phyloP scores from a whole-genome alignment of 2,888 invertebrate species.

The Drosophila nigritarsus region DNA sequence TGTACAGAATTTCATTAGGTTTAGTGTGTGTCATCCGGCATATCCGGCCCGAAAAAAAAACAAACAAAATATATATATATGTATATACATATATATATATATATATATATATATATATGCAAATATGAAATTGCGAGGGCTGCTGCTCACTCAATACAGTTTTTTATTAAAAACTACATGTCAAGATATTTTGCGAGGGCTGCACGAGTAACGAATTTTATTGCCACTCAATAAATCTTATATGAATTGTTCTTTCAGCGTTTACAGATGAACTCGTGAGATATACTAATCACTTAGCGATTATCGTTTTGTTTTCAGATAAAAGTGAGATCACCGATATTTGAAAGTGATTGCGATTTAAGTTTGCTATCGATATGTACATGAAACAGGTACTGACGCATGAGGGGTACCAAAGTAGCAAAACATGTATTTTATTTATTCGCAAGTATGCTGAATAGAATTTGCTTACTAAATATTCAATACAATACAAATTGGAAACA shows the following conservation, averaged over 20 bases:
- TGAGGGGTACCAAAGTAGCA: neutral
- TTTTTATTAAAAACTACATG: constrained; percentile 42
- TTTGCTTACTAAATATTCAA: neutral
- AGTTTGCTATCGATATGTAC: neutral
- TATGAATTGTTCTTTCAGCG: too few species aligned
- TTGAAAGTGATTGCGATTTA: neutral
- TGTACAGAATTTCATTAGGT: constrained; percentile 40
- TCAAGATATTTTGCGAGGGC: constrained; percentile 37
- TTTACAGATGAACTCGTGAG: neutral
- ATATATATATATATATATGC: neutral
- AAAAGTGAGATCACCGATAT: neutral
- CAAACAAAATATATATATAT: neutral
- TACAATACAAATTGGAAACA: neutral
- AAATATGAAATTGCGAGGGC: neutral
- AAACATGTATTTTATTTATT: neutral
- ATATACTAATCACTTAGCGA: neutral
- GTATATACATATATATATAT: neutral
- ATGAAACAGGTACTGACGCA: neutral
- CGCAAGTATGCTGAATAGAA: neutral
- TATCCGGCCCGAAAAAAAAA: constrained; percentile 13
- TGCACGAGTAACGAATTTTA: constrained; percentile 11
- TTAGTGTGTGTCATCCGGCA: constrained; percentile 22
- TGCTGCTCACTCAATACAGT: constrained; percentile 29
- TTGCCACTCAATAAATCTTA: neutral
- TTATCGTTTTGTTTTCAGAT: too few species aligned